Base-by-base conservation (phyloP, 2,113 vertebrate species). In the Gadus macrocephalus region DNA sequence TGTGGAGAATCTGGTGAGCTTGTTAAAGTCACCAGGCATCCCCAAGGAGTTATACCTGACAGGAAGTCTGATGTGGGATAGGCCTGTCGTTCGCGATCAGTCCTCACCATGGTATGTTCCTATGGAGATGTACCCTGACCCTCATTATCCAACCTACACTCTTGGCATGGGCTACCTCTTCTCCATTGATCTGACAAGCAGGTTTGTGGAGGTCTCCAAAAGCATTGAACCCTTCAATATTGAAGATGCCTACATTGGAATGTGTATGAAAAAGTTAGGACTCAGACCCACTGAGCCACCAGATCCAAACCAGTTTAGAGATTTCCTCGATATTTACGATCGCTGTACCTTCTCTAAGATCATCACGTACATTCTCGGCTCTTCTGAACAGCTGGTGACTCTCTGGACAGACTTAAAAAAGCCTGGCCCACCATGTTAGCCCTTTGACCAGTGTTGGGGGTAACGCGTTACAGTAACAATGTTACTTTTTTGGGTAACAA, bases 101-200 rank as follows among this genome's bases (percentile, higher is more conserved):
- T 73, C 86, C 9, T 98, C 95, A 31, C 96, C 97, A 70, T 98
- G 97, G 97, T 97, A 96, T 3, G 97, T 98, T 83, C 81, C 96
- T 15, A 90, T 92, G 22, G 94, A 96, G 55, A 62, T 93, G 75
- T 96, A 94, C 74, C 94, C 95, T 0, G 92, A 94, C 0, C 78
- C 93, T 74, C 70, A 69, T 5, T 98, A 97, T 16, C 95, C 95
- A 2, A 93, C 95, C 27, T 98, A 97, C 80, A 89, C 94, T 60
- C 92, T 95, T 11, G 96, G 96, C 68, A 98, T 95, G 28, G 96
- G 95, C n/a, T 98, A 98, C 15, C 82, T 98, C 61, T 95, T 98
- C 86, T 98, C 96, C 73, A 96, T 91, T 31, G 95, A 98, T 81
- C 91, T 98, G 73, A 93, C 96, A 42, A 85, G 83, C 55, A 96